phyloP scores from a whole-genome alignment of 2,888 invertebrate genomes.

The Diarsia rubi region DNA sequence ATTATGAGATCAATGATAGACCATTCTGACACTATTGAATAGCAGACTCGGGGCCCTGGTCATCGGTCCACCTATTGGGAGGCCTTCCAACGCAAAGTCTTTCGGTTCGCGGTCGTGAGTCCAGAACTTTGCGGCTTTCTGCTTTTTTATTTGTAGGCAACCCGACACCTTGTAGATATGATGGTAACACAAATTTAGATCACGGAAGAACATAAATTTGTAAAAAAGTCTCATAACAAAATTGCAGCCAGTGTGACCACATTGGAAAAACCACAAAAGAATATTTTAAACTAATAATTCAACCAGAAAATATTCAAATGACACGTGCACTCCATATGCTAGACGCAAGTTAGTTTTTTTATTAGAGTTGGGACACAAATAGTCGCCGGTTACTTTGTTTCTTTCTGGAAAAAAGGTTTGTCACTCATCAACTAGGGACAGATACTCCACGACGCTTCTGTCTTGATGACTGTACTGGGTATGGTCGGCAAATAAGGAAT shows the following conservation, averaged over 20 bases:
- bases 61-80: too few relatives aligned
- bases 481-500: conserved; percentile 47
- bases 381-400: conserved; percentile 64
- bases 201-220: conserved; percentile 20
- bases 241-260: neutral
- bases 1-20: too few relatives aligned
- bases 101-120: too few relatives aligned
- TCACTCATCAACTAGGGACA: conserved; percentile 69
- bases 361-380: conserved; percentile 62
- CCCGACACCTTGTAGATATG: neutral
- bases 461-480: conserved; percentile 58
- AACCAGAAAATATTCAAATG: conserved; percentile 36
- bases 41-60: too few relatives aligned
- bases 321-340: conserved; percentile 65
- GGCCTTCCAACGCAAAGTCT: too few relatives aligned
- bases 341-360: conserved; percentile 63
- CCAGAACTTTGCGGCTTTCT: too few relatives aligned
- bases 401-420: conserved; percentile 66
- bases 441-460: conserved; percentile 60
- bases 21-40: too few relatives aligned
- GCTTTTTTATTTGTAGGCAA: neutral
- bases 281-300: conserved; percentile 40
- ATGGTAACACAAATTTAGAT: conserved; percentile 17
- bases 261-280: neutral
- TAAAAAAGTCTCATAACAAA: neutral